Conservation (phyloP, 2,797 vertebrate genomes). For the Prunella strophiata region DNA sequence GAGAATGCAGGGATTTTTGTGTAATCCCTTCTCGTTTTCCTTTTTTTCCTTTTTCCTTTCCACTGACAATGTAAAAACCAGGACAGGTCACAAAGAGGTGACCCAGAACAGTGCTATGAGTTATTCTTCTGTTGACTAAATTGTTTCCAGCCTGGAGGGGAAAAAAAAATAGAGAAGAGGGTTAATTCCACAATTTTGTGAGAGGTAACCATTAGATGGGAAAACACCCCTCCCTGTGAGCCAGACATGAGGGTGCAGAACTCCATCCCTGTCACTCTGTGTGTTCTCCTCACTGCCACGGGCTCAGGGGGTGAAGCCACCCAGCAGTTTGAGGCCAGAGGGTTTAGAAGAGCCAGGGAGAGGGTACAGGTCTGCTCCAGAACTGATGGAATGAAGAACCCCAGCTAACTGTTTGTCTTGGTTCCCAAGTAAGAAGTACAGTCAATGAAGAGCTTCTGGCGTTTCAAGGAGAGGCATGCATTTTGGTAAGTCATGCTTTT, state of each 20-base stretch:
- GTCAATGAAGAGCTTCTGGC: not conserved
- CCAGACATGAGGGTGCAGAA: not conserved
- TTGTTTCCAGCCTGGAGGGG: not conserved
- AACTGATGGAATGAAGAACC: not conserved
- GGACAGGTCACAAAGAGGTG: not conserved
- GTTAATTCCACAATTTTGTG: not conserved
- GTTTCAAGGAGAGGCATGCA: not conserved
- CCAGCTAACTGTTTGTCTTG: not conserved
- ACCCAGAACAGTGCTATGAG: accelerated
- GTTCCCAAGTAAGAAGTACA: not conserved
- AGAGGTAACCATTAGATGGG: not conserved
- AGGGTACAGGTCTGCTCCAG: not conserved
- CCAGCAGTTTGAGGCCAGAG: not conserved
- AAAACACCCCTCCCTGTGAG: not conserved
- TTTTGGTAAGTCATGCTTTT: not conserved
- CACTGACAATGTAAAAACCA: not conserved
- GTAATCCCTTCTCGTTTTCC: not conserved
- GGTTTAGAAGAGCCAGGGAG: not conserved
- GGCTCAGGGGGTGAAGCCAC: not conserved
- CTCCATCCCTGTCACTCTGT: too few species aligned
- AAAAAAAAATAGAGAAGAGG: not conserved
- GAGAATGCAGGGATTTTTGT: not conserved
- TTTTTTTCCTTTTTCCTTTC: not conserved
- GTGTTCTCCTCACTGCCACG: not conserved
- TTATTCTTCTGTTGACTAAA: not conserved